Evolutionary conservation across 1,140 invertebrate genomes (phyloP).

Genomic region (Anastrepha obliqua): DNA sequence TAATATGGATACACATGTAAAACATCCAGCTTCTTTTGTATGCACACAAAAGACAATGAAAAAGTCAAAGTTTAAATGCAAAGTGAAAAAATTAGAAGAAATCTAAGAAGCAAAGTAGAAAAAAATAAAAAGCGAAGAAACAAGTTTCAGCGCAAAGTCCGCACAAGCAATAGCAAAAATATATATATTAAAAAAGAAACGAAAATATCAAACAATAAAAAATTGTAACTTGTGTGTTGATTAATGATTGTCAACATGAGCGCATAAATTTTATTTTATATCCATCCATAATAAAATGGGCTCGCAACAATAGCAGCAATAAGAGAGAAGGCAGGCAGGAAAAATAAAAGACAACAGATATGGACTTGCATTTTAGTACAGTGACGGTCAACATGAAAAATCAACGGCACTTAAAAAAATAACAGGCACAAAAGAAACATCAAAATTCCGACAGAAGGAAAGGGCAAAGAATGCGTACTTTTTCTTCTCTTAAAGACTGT

Average conservation of each 20-base stretch:
- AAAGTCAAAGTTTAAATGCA: slow-evolving; percentile 16
- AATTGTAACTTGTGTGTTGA: slow-evolving; percentile 46
- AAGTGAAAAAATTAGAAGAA: background rate
- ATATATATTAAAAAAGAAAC: background rate
- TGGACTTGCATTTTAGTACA: background rate
- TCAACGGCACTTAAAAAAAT: background rate
- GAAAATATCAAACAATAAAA: slow-evolving; percentile 1
- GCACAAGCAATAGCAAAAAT: background rate
- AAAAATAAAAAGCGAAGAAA: background rate
- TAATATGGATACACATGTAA: slow-evolving; percentile 25
- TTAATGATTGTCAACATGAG: slow-evolving; percentile 52
- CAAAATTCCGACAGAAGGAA: too few species aligned
- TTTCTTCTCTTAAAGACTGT: too few species aligned
- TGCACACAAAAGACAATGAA: slow-evolving; percentile 2
- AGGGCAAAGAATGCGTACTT: too few species aligned
- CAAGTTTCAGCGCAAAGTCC: background rate
- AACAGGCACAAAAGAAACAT: background rate
- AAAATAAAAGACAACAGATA: background rate
- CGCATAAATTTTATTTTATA: slow-evolving; percentile 41
- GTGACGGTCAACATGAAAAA: background rate
- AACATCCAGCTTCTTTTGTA: slow-evolving; percentile 41
- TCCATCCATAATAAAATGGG: slow-evolving; percentile 28
- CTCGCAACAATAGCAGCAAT: background rate
- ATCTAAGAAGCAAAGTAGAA: background rate
- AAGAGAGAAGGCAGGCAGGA: background rate